Conservation (phyloP, 1,140 invertebrate species). For the Cydia amplana region DNA sequence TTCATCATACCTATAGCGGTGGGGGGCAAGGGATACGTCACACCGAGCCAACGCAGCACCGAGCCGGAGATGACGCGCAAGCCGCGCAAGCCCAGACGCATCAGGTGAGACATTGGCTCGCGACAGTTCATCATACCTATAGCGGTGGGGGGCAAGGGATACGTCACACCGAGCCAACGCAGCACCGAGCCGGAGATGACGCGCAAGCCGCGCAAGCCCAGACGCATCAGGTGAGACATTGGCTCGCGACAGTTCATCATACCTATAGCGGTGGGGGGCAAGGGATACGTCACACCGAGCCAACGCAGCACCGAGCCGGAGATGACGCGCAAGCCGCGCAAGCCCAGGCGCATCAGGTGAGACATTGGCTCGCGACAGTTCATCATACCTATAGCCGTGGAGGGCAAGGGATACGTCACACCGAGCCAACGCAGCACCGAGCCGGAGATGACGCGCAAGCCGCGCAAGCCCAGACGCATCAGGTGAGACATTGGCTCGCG, state of each 20-base stretch:
- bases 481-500: slow-evolving; percentile 82
- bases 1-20: slow-evolving; percentile 95
- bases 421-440: slow-evolving; percentile 88
- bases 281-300: slow-evolving; percentile 90
- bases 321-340: slow-evolving; percentile 64
- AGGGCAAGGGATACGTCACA: slow-evolving; percentile 92
- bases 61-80: slow-evolving; percentile 82
- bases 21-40: slow-evolving; percentile 92
- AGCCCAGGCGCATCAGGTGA: slow-evolving; percentile 73
- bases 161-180: slow-evolving; percentile 88
- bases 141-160: slow-evolving; percentile 92
- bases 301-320: slow-evolving; percentile 87
- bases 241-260: slow-evolving; percentile 94
- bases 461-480: slow-evolving; percentile 64
- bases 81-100: slow-evolving; percentile 59
- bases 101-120: slow-evolving; percentile 81
- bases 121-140: slow-evolving; percentile 96
- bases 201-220: slow-evolving; percentile 52
- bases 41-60: slow-evolving; percentile 86
- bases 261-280: slow-evolving; percentile 93
- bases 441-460: slow-evolving; percentile 79
- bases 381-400: slow-evolving; percentile 95
- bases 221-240: slow-evolving; percentile 74
- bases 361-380: slow-evolving; percentile 87
- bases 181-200: slow-evolving; percentile 85